phyloP scores from a whole-genome alignment of 2,888 invertebrate genomes.

The Flexamia atlantica region DNA sequence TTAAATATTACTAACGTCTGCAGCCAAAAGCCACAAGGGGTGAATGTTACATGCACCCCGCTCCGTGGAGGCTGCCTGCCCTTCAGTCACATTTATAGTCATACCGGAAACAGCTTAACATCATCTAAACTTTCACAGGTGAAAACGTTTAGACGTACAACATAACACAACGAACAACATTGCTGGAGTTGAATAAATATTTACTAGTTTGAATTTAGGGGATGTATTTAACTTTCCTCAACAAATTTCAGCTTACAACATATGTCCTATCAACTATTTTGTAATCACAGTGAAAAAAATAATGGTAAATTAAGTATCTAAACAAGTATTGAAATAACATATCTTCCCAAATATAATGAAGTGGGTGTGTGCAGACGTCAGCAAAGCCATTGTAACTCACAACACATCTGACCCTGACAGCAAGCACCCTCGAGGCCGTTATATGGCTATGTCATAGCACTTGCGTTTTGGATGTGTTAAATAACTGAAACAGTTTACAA shows the following conservation, averaged over 20 bases:
- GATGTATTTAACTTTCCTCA: too few relatives aligned
- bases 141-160: too few relatives aligned
- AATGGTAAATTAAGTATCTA: too few relatives aligned
- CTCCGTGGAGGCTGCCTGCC: not conserved
- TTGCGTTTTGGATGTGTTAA: not conserved
- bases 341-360: not conserved
- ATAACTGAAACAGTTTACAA: not conserved
- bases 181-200: too few relatives aligned
- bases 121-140: too few relatives aligned
- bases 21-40: not conserved
- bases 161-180: too few relatives aligned
- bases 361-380: not conserved
- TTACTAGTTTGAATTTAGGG: too few relatives aligned
- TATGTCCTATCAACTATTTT: too few relatives aligned
- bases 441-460: not conserved
- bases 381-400: not conserved
- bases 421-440: not conserved
- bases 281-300: too few relatives aligned
- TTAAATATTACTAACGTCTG: not conserved
- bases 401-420: not conserved
- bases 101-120: too few relatives aligned
- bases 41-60: not conserved
- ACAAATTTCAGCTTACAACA: too few relatives aligned
- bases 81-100: not conserved
- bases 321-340: not conserved